These are phyloP conservation scores for Megastigmus dorsalis DNA, from an alignment of 2,888 invertebrate genomes.

Conservation along the genomic window DNA sequence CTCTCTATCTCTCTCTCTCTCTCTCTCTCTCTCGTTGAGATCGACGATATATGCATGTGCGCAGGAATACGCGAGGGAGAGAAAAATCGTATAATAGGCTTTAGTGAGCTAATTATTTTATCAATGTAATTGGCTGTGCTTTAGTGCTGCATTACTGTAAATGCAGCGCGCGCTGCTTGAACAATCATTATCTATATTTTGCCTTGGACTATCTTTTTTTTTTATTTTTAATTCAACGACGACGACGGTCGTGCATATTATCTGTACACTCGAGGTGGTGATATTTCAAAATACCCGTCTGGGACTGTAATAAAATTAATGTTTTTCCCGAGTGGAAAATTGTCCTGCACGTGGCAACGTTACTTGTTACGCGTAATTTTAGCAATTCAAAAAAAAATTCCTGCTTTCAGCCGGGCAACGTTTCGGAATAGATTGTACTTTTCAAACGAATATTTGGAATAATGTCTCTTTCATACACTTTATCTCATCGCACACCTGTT, in stretches of 20 bases:
- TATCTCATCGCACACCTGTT: not conserved
- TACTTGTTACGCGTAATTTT: too few species aligned
- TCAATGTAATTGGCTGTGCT: constrained; percentile 17
- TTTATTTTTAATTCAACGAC: not conserved
- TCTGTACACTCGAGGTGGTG: not conserved
- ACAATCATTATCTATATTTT: too few species aligned
- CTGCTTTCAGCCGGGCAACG: too few species aligned
- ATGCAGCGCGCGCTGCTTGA: not conserved
- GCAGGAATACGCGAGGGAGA: not conserved
- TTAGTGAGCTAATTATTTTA: constrained; percentile 41
- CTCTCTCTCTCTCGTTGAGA: too few species aligned
- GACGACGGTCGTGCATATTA: not conserved
- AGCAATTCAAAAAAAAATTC: too few species aligned
- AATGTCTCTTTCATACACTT: not conserved
- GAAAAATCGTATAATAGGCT: not conserved
- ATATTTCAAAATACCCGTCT: not conserved
- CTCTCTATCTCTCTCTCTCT: too few species aligned
- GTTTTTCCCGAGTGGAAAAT: too few species aligned
- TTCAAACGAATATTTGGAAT: too few species aligned
- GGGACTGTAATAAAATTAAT: too few species aligned
- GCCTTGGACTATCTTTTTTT: too few species aligned
- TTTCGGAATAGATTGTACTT: too few species aligned
- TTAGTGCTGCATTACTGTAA: constrained; percentile 7
- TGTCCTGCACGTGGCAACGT: too few species aligned
- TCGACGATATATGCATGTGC: not conserved